A percentile compares a stretch with the other conserved stretches of the same genome.
Conservation (phyloP, 2,113 vertebrate genomes). For the Gambusia affinis region DNA sequence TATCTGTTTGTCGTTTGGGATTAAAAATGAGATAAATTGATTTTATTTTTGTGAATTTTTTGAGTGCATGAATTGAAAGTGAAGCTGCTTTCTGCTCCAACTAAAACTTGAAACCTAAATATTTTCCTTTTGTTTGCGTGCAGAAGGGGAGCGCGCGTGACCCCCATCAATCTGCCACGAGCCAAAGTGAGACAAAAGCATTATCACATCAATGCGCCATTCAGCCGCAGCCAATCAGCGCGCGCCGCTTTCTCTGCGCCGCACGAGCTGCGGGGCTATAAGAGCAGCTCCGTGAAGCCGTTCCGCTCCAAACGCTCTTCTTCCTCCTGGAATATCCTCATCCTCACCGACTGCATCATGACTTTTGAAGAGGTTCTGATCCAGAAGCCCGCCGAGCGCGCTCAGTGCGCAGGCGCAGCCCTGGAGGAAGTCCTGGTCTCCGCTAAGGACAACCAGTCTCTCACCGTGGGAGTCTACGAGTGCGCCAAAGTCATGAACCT, state of each 20-base stretch:
- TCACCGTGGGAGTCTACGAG: conserved; percentile 95
- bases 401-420: conserved; percentile 85
- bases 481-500: conserved; percentile 96
- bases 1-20: background rate
- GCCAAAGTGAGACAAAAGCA: conserved; percentile 77
- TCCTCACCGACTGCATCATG: conserved; percentile 66
- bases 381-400: conserved; percentile 72
- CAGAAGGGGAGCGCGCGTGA: conserved; percentile 41
- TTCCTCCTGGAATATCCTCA: conserved; percentile 47
- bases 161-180: conserved; percentile 83
- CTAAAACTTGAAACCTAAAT: background rate
- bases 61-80: background rate
- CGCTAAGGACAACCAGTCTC: conserved; percentile 88
- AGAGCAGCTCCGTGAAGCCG: conserved; percentile 20
- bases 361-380: conserved; percentile 78
- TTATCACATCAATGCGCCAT: conserved; percentile 81
- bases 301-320: conserved; percentile 7
- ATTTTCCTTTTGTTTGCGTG: background rate
- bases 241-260: conserved; percentile 52
- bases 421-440: conserved; percentile 87
- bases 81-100: background rate
- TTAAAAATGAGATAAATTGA: background rate
- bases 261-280: conserved; percentile 72
- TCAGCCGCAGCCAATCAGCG: conserved; percentile 74
- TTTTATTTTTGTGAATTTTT: background rate